Evolutionary conservation across 1,140 invertebrate species (phyloP).

Genomic region (Potamilus streckersoni): DNA sequence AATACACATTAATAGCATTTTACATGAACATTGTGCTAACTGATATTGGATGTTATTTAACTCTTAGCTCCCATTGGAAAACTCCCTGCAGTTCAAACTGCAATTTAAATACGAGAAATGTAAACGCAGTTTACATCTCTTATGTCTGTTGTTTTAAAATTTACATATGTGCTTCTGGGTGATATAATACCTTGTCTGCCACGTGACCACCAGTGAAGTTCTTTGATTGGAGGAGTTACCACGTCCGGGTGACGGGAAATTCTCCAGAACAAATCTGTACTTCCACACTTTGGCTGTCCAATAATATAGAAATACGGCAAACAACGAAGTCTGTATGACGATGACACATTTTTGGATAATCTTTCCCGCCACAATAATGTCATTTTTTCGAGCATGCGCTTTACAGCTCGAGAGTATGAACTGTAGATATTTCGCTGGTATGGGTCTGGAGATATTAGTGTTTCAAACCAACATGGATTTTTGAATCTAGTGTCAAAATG

Average conservation of each 20-base stretch:
- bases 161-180: no score
- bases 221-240: conserved; percentile 51
- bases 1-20: no score
- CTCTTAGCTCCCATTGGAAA: no score
- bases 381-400: conserved; percentile 30
- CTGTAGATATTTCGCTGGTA: conserved; percentile 48
- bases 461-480: conserved; percentile 59
- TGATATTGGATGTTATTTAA: no score
- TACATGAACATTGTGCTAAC: no score
- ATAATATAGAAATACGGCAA: conserved; percentile 59
- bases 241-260: conserved; percentile 52
- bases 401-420: conserved; percentile 31
- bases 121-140: no score
- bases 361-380: conserved; percentile 34
- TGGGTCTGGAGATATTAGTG: conserved; percentile 24
- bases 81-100: no score
- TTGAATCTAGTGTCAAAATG: conserved; percentile 45
- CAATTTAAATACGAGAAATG: no score
- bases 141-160: no score
- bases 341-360: not conserved
- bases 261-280: conserved; percentile 56
- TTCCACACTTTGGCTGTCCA: conserved; percentile 61
- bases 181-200: conserved; percentile 50
- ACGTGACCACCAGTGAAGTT: conserved; percentile 63
- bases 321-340: conserved; percentile 44